Evolutionary conservation across 1,140 invertebrate genomes (phyloP).

Genomic region (Bombus terrestris): DNA sequence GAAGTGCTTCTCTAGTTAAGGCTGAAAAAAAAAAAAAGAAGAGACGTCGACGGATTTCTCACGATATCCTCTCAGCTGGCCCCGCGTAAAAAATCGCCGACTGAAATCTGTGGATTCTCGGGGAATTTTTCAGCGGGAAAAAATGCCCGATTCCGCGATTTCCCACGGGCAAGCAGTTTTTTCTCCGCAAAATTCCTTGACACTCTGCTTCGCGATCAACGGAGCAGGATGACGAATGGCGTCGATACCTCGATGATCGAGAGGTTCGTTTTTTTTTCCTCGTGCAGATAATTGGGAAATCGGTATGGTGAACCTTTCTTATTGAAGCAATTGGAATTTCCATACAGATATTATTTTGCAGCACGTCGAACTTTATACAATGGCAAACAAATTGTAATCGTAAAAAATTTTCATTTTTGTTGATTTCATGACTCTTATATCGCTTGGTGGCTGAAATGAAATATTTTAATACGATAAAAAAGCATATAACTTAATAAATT

Average conservation of each 20-base stretch:
- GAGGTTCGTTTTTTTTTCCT: not conserved
- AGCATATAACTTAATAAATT: not conserved
- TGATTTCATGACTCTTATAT: no score
- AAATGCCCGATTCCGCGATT: constrained; percentile 33
- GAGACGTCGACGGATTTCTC: constrained; percentile 51
- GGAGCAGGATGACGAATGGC: constrained; percentile 8
- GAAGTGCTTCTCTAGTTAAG: not conserved
- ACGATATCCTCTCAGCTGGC: constrained; percentile 61
- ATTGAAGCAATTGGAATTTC: not conserved
- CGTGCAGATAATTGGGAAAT: not conserved
- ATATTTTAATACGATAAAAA: no score
- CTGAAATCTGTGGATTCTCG: constrained; percentile 40
- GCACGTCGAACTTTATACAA: no score
- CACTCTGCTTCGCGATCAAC: not conserved
- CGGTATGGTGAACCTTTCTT: not conserved
- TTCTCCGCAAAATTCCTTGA: constrained; percentile 35
- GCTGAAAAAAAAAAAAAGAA: not conserved
- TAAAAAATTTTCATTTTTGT: no score
- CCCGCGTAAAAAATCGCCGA: constrained; percentile 42
- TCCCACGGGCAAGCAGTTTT: constrained; percentile 35
- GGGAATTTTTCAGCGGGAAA: constrained; percentile 28
- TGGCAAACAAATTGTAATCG: no score
- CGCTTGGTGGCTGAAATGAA: no score
- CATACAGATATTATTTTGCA: no score
- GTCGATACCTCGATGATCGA: constrained; percentile 22